Evolutionary conservation across 2,797 vertebrate genomes (phyloP).

Genomic region (Lepus oiostolus): DNA sequence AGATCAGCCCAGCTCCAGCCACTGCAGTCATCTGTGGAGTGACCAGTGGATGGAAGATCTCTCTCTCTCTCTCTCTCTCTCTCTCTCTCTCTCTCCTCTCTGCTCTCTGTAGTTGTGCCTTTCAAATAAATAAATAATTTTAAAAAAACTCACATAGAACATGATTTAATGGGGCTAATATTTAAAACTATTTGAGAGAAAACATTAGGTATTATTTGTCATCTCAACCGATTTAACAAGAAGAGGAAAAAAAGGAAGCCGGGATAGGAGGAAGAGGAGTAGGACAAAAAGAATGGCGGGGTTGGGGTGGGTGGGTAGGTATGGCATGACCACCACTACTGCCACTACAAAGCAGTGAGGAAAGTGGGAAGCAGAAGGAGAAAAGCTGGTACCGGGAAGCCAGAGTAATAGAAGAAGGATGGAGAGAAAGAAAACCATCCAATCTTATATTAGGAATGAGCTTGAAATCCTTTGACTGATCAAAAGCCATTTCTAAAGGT

Average conservation of each 20-base stretch:
- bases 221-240: not conserved
- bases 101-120: no score
- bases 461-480: not conserved
- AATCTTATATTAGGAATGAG: not conserved
- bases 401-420: not conserved
- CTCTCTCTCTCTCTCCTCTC: no score
- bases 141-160: not conserved
- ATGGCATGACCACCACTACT: no score
- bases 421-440: not conserved
- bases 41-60: no score
- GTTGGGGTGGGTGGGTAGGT: no score
- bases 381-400: not conserved
- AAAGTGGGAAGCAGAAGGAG: no score
- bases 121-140: no score
- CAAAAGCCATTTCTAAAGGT: not conserved
- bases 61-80: no score
- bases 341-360: no score
- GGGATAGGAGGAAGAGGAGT: not conserved
- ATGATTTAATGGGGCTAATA: not conserved
- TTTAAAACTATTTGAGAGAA: constrained; percentile 27
- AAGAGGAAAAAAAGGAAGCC: not conserved
- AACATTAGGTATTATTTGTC: not conserved
- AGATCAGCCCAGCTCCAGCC: no score
- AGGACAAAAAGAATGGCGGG: no score
- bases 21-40: no score